These are phyloP conservation scores for Epicampocera succincta DNA, from an alignment of 2,888 invertebrate genomes.

Conservation along the genomic window DNA sequence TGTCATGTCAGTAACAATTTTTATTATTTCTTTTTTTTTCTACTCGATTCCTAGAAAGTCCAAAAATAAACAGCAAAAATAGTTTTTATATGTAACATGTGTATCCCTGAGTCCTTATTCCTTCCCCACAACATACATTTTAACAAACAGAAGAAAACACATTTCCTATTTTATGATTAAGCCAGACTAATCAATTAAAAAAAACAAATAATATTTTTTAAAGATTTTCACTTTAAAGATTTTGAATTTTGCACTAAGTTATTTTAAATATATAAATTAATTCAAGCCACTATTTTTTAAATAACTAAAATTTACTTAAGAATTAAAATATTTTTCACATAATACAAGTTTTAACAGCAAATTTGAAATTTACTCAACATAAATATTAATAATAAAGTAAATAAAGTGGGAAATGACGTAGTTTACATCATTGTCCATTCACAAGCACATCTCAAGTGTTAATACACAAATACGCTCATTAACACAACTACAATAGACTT, in stretches of 20 bases:
- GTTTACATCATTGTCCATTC: not conserved
- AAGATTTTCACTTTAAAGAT: slow-evolving; percentile 17
- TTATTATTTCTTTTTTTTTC: not conserved
- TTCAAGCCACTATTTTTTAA: too few species aligned
- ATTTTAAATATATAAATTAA: not conserved
- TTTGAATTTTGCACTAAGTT: slow-evolving; percentile 12
- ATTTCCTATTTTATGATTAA: slow-evolving; percentile 25
- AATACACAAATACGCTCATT: too few species aligned
- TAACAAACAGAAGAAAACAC: not conserved
- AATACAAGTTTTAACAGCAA: too few species aligned
- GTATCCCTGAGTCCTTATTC: slow-evolving; percentile 18
- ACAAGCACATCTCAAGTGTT: not conserved
- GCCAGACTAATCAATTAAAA: not conserved
- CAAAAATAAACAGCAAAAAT: not conserved
- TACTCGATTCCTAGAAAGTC: too few species aligned
- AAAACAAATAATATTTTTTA: not conserved
- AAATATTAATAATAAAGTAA: not conserved
- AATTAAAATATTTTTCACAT: too few species aligned
- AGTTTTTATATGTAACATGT: not conserved
- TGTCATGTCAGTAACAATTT: slow-evolving; percentile 49
- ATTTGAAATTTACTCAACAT: not conserved
- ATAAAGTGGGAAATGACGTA: slow-evolving; percentile 35
- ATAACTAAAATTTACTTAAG: too few species aligned
- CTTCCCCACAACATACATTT: not conserved
- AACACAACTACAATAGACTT: too few species aligned